A percentile compares a stretch with the other conserved stretches of the same genome.
phyloP scores from a whole-genome alignment of 2,797 vertebrate species.

The Varecia variegata region DNA sequence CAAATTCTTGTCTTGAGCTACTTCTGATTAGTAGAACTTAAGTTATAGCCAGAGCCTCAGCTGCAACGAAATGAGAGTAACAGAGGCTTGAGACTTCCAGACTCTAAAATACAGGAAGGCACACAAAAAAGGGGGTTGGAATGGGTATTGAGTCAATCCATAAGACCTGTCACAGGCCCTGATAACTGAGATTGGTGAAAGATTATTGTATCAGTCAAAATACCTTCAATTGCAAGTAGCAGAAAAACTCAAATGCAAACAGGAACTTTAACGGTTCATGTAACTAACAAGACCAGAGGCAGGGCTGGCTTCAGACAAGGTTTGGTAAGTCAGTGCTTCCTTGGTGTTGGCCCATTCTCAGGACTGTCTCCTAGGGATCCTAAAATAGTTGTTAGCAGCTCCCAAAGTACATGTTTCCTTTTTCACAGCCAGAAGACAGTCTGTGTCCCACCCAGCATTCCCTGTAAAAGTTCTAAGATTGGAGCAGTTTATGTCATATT shows the following conservation, averaged over 20 bases:
- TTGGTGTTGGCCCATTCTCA: neutral
- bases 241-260: neutral
- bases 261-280: neutral
- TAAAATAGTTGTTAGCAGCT: neutral
- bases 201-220: neutral
- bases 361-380: neutral
- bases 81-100: neutral
- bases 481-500: neutral
- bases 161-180: neutral
- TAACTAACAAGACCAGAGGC: neutral
- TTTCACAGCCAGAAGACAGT: neutral
- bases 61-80: neutral
- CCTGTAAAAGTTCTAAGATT: neutral
- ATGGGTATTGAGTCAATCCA: neutral
- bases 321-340: neutral
- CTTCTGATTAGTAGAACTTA: neutral
- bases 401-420: neutral
- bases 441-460: neutral
- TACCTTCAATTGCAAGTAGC: neutral
- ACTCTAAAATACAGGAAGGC: neutral
- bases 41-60: neutral
- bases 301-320: neutral
- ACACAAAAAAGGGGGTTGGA: neutral
- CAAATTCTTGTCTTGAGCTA: constrained; percentile 2
- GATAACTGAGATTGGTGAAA: neutral